phyloP scores from a whole-genome alignment of 2,888 invertebrate species.

The Auanema freiburgensis region DNA sequence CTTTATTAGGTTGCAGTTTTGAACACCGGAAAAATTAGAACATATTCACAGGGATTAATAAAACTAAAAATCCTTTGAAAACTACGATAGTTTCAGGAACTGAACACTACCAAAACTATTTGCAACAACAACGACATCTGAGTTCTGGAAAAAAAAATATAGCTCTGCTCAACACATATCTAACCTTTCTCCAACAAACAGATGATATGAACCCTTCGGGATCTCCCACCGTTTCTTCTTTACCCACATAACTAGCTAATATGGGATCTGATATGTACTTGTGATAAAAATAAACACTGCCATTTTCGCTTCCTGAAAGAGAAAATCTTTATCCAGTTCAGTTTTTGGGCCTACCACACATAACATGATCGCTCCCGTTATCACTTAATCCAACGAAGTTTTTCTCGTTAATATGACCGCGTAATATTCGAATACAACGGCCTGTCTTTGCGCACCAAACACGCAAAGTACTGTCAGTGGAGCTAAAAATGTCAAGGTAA shows the following conservation, averaged over 20 bases:
- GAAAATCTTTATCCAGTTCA: neutral
- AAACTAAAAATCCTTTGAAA: neutral
- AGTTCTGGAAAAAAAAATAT: constrained; percentile 5
- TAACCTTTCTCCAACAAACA: constrained; percentile 21
- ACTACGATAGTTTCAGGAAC: constrained; percentile 10
- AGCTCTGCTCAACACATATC: neutral
- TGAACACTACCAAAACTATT: constrained; percentile 20
- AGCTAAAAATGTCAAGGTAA: constrained; percentile 65
- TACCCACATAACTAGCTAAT: constrained; percentile 66
- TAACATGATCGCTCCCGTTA: constrained; percentile 82
- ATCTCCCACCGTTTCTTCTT: constrained; percentile 7
- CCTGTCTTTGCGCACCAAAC: constrained; percentile 80
- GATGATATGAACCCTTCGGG: constrained; percentile 19
- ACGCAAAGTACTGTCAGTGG: constrained; percentile 86
- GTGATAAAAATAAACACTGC: constrained; percentile 87
- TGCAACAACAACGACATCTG: constrained; percentile 15
- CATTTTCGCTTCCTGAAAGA: constrained; percentile 79
- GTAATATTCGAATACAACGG: constrained; percentile 77
- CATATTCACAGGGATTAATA: too few species aligned
- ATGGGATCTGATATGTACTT: constrained; percentile 84
- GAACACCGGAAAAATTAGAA: too few species aligned
- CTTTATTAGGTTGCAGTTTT: too few species aligned
- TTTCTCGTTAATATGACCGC: constrained; percentile 90
- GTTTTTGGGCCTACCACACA: too few species aligned
- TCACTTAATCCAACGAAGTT: constrained; percentile 92